Evolutionary conservation across 2,797 vertebrate genomes (phyloP), one percentile per base, ranked within the genome.

Genomic region (Aplochiton taeniatus): DNA sequence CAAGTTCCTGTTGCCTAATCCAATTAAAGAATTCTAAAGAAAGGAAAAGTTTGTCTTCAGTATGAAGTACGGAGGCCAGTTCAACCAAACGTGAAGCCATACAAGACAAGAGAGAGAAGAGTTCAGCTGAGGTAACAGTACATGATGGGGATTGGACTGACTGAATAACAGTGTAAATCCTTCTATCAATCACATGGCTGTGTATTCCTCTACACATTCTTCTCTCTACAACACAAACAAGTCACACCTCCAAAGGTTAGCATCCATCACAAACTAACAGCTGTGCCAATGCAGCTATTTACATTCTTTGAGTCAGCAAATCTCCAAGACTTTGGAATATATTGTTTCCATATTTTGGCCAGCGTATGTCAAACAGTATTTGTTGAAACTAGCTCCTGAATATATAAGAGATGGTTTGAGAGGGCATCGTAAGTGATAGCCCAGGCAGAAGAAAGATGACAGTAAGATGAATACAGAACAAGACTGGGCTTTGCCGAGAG

Each of bases 381-480:
- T 72, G 69, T 75, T 13, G 75, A 65, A 73, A 74, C n/a, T 63
- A 62, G 72, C 70, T 62, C 65, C 51, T 18, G 73, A 83, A 78
- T 76, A 75, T 72, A 69, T 13, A 4, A 55, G 2, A 54, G 75
- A 81, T 31, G 31, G 31, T 31, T 31, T 6, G 31, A 6, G 31
- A 46, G 67, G 57, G 19, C 18, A 62, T 58, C 72, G 79, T 78
- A 73, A 81, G 70, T 11, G 69, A 82, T 72, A 75, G 61, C 61
- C 48, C 8, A 50, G 71, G 76, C 70, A 63, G 77, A 65, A 53
- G 71, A 75, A 0, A 58, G 68, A 62, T 80, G 83, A 83, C 84
- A 85, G 71, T 75, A 1, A 59, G 68, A 64, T 81, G 82, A 83
- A 86, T 86, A 75, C 66, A 52, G 70, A 85, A 76, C 63, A 11